Percentiles rank a stretch among this genome's conserved stretches.
phyloP scores from a whole-genome alignment of 2,888 invertebrate genomes.

The Acronicta aceris region DNA sequence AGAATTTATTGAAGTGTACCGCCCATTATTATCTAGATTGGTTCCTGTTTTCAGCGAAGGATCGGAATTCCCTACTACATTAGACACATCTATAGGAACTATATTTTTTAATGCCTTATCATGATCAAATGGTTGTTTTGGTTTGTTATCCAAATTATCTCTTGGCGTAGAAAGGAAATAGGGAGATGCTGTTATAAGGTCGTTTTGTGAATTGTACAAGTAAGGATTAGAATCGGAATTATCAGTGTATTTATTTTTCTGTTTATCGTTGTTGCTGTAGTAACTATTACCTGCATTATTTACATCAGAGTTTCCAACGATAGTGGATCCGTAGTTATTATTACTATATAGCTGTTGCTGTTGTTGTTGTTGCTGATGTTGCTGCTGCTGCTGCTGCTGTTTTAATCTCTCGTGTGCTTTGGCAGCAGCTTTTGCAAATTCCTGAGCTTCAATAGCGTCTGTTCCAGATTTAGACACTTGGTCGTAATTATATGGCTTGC shows the following conservation, averaged over 20 bases:
- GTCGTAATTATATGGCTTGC: conserved; percentile 73
- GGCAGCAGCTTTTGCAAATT: conserved; percentile 83
- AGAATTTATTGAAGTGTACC: conserved; percentile 65
- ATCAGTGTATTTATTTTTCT: conserved; percentile 69
- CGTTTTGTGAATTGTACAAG: conserved; percentile 69
- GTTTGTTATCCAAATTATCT: conserved; percentile 71
- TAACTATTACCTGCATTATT: conserved; percentile 57
- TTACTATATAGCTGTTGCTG: conserved; percentile 64
- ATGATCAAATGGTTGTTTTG: conserved; percentile 82
- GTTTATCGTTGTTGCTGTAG: conserved; percentile 70
- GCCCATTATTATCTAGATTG: conserved; percentile 63
- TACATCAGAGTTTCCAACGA: conserved; percentile 58
- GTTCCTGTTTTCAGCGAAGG: conserved; percentile 62
- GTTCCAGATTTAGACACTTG: conserved; percentile 75
- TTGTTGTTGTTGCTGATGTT: conserved; percentile 69
- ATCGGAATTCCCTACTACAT: conserved; percentile 78
- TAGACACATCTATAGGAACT: conserved; percentile 84
- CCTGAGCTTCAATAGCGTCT: conserved; percentile 76
- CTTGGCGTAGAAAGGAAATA: conserved; percentile 70
- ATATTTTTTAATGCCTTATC: conserved; percentile 85
- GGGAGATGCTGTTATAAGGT: conserved; percentile 78
- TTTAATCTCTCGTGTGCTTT: conserved; percentile 82
- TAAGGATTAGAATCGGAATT: conserved; percentile 62
- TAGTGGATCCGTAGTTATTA: conserved; percentile 52
- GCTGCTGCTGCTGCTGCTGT: conserved; percentile 70